Evolutionary conservation across 2,113 vertebrate genomes (phyloP).

Genomic region (Archocentrus centrarchus): DNA sequence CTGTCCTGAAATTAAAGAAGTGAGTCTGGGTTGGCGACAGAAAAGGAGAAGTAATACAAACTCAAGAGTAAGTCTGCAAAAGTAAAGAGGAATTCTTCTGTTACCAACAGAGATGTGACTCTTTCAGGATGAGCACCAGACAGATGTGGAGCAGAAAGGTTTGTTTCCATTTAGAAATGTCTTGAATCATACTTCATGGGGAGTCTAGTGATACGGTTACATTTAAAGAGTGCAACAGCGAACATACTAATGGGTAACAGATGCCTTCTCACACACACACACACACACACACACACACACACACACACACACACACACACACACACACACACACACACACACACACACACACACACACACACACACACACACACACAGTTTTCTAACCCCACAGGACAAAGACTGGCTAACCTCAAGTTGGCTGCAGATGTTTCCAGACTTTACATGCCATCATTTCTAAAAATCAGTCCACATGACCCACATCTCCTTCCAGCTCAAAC

Average conservation of each 20-base stretch:
- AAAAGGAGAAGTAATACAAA: constrained; percentile 53
- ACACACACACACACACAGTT: constrained; percentile 18
- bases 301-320: constrained; percentile 21
- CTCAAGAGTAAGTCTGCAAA: background rate
- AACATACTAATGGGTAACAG: constrained; percentile 57
- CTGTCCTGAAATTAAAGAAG: constrained; percentile 44
- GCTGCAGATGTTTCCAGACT: constrained; percentile 62
- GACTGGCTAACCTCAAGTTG: constrained; percentile 52
- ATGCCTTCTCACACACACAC: constrained; percentile 28
- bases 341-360: constrained; percentile 26
- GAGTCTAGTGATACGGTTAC: constrained; percentile 28
- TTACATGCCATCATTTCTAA: constrained; percentile 22
- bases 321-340: constrained; percentile 19
- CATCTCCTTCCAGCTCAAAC: constrained; percentile 25
- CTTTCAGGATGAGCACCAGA: constrained; percentile 31
- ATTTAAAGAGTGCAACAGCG: constrained; percentile 44
- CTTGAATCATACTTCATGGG: constrained; percentile 15
- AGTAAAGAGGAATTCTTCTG: constrained; percentile 27
- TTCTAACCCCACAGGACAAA: constrained; percentile 14
- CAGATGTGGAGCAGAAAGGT: background rate
- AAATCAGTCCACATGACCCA: constrained; percentile 32
- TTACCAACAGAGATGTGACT: constrained; percentile 27
- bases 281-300: constrained; percentile 30
- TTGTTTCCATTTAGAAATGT: constrained; percentile 32
- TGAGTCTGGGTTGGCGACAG: background rate